phyloP scores from a whole-genome alignment of 2,113 vertebrate genomes.

The Mola mola region DNA sequence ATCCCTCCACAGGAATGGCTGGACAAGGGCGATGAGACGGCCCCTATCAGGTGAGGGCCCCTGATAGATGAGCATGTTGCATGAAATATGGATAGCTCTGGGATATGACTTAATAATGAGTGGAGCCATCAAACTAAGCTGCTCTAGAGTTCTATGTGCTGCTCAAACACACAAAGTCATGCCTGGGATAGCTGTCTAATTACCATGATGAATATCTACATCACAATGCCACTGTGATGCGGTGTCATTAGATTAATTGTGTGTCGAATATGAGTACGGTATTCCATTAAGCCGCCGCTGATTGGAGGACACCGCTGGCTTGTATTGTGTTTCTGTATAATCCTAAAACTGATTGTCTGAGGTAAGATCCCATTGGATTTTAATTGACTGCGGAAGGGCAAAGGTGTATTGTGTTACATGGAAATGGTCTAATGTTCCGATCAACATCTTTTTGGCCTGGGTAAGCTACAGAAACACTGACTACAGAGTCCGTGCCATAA shows the following conservation, averaged over 20 bases:
- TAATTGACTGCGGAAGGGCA: conserved; percentile 9
- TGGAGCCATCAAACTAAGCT: conserved; percentile 51
- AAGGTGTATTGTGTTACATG: conserved; percentile 8
- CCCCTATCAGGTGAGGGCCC: conserved; percentile 91
- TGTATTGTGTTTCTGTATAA: conserved; percentile 32
- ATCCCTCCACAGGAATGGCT: conserved; percentile 97
- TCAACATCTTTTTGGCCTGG: conserved; percentile 5
- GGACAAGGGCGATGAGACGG: conserved; percentile 94
- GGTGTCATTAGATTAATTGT: conserved; percentile 55
- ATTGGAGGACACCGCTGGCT: conserved; percentile 16
- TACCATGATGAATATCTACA: conserved; percentile 61
- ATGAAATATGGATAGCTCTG: conserved; percentile 75
- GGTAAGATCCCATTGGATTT: conserved; percentile 14
- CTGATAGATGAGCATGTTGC: conserved; percentile 73
- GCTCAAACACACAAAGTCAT: conserved; percentile 42
- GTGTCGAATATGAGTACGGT: conserved; percentile 36
- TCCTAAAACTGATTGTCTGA: conserved; percentile 24
- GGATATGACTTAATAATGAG: conserved; percentile 74
- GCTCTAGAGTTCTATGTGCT: conserved; percentile 2
- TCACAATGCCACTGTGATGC: conserved; percentile 27
- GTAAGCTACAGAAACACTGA: background rate
- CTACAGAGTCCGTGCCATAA: too few relatives aligned
- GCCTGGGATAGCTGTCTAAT: conserved; percentile 46
- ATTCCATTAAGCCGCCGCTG: conserved; percentile 17
- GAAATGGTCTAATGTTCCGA: background rate